Conservation (phyloP, 2,113 vertebrate genomes). For the Todiramphus saurophagus region DNA sequence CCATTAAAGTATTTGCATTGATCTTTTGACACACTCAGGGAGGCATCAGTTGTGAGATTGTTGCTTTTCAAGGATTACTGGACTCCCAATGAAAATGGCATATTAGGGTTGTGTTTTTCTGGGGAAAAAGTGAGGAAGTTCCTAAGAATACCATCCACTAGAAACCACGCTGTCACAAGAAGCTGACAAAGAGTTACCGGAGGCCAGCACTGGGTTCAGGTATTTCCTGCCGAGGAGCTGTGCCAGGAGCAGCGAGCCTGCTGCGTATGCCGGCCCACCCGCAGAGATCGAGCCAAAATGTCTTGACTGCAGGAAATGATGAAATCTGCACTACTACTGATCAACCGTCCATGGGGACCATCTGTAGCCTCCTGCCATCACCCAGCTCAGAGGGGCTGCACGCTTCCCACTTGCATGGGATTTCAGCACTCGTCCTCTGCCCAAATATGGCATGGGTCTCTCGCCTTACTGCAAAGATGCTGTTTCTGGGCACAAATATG, state of each 20-base stretch:
- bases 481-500: not conserved
- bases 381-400: not conserved
- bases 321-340: not conserved
- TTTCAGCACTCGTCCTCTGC: not conserved
- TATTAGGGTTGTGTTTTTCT: not conserved
- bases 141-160: not conserved
- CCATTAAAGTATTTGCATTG: not conserved
- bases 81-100: not conserved
- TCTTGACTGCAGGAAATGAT: not conserved
- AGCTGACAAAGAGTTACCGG: not conserved
- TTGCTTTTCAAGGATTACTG: not conserved
- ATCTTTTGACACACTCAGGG: not conserved
- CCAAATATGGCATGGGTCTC: not conserved
- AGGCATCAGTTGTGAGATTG: not conserved
- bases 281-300: not conserved
- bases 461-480: not conserved
- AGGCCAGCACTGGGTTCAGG: not conserved
- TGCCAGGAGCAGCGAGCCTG: not conserved
- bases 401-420: not conserved
- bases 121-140: not conserved
- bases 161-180: not conserved
- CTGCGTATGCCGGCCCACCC: rapidly evolving
- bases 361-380: rapidly evolving
- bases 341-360: rapidly evolving
- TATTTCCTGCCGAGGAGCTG: not conserved